Evolutionary conservation across 1,140 invertebrate genomes (phyloP).

Genomic region (Brachionus plicatilis): DNA sequence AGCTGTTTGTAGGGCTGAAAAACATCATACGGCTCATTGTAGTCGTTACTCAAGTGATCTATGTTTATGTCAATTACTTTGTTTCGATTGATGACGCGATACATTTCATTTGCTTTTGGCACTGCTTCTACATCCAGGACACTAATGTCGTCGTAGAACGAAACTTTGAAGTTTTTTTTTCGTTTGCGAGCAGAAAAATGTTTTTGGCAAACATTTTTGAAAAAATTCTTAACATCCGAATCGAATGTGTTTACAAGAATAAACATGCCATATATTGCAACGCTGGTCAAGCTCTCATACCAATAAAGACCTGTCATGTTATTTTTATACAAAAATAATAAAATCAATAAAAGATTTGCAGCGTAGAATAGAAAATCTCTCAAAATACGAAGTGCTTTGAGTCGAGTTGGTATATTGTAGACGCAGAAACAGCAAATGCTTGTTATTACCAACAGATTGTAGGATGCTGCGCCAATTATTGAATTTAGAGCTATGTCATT

Average conservation of each 20-base stretch:
- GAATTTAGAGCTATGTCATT: neutral
- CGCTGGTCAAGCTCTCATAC: neutral
- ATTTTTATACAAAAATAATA: neutral
- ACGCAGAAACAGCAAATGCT: slow-evolving; percentile 3
- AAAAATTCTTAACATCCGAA: neutral
- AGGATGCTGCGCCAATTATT: slow-evolving; percentile 6
- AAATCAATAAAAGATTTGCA: neutral
- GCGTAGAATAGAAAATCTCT: slow-evolving; percentile 22
- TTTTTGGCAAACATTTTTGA: neutral
- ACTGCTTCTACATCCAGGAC: neutral
- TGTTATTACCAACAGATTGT: slow-evolving; percentile 5
- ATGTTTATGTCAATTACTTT: slow-evolving; percentile 24
- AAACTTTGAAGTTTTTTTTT: slow-evolving; percentile 20
- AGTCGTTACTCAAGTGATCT: slow-evolving; percentile 17
- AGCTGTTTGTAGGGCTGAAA: slow-evolving; percentile 17
- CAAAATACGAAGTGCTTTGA: neutral
- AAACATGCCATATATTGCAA: neutral
- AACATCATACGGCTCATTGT: slow-evolving; percentile 28
- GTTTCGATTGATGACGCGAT: neutral
- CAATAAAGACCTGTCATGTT: neutral
- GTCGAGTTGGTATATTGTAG: neutral
- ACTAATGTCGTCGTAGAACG: neutral
- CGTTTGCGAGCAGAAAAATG: neutral
- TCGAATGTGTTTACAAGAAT: neutral
- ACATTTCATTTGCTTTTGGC: neutral